Conservation (phyloP, 2,113 vertebrate genomes). For the Sclerurus mexicanus region DNA sequence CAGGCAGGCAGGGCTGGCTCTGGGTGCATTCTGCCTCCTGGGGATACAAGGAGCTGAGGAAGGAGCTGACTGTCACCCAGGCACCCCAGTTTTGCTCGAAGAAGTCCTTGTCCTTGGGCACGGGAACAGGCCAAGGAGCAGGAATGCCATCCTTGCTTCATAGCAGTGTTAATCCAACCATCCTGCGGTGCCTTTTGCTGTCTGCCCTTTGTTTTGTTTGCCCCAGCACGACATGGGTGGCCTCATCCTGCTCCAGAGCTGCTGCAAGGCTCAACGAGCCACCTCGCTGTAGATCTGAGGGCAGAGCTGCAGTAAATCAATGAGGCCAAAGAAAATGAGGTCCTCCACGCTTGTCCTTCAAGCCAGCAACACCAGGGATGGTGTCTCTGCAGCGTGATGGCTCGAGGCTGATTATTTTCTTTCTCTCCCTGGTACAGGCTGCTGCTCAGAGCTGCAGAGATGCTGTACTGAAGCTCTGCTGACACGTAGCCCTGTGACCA, state of each 20-base stretch:
- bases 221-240: rapidly evolving
- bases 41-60: rapidly evolving
- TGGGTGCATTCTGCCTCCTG: background rate
- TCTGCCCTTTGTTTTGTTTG: background rate
- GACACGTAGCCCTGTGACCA: background rate
- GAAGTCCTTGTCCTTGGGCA: background rate
- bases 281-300: background rate
- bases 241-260: background rate
- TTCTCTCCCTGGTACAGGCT: background rate
- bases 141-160: background rate
- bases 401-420: background rate
- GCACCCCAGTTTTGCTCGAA: background rate
- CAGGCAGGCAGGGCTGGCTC: background rate
- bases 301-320: background rate
- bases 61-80: background rate
- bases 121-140: background rate
- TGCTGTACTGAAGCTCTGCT: background rate
- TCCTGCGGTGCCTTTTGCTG: rapidly evolving
- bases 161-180: background rate
- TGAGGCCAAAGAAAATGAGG: background rate
- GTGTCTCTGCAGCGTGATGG: background rate
- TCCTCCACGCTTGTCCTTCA: rapidly evolving
- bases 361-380: background rate
- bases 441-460: background rate
- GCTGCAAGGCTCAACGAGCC: background rate